phyloP scores from a whole-genome alignment of 2,888 invertebrate species.

The Caenorhabditis panamensis region DNA sequence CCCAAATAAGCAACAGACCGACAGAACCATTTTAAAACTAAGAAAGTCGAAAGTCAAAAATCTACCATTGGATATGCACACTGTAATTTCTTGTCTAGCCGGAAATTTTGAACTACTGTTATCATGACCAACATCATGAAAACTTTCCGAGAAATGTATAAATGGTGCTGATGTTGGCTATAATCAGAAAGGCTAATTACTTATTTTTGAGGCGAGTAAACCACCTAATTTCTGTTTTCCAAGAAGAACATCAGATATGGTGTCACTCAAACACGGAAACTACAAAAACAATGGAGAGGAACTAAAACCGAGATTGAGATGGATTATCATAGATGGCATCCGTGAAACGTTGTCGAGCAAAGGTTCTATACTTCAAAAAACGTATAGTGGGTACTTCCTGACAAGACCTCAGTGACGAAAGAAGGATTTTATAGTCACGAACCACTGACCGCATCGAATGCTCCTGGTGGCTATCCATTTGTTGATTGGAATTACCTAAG shows the following conservation, averaged over 20 bases:
- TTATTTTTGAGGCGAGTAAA: not conserved
- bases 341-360: too few relatives aligned
- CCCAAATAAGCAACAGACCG: too few relatives aligned
- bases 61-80: not conserved
- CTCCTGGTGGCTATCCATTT: too few relatives aligned
- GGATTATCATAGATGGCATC: too few relatives aligned
- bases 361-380: too few relatives aligned
- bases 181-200: not conserved
- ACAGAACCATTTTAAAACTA: not conserved
- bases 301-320: too few relatives aligned
- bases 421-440: not conserved
- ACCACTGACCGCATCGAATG: not conserved
- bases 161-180: not conserved
- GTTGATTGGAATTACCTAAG: too few relatives aligned
- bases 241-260: not conserved
- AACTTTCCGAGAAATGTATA: not conserved
- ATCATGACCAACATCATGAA: not conserved
- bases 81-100: not conserved
- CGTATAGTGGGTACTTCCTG: not conserved
- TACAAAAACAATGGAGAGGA: too few relatives aligned
- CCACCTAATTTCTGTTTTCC: not conserved
- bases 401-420: not conserved
- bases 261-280: not conserved
- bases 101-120: not conserved
- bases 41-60: not conserved